Evolutionary conservation across 2,888 invertebrate species (phyloP).

Genomic region (Mimumesa dahlbomi): DNA sequence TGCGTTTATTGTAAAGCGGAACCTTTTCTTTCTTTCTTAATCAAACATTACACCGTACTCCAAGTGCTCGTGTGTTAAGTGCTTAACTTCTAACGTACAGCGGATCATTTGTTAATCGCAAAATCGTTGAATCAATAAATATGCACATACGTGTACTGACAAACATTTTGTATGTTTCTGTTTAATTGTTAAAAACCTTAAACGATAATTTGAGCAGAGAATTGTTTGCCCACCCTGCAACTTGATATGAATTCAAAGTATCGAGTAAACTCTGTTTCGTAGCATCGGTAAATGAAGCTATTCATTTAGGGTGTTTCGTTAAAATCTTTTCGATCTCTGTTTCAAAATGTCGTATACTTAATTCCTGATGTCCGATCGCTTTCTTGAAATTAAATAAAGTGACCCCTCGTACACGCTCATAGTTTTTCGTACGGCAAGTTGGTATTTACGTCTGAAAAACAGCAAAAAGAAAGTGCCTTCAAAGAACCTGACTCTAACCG

Average conservation of each 20-base stretch:
- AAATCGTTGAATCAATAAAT: slow-evolving; percentile 53
- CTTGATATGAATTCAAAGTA: slow-evolving; percentile 45
- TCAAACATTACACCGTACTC: slow-evolving; percentile 54
- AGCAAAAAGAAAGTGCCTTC: slow-evolving; percentile 78
- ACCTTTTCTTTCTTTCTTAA: too few species aligned
- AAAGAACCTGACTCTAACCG: slow-evolving; percentile 58
- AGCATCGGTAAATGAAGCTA: slow-evolving; percentile 43
- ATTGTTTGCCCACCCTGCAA: slow-evolving; percentile 50
- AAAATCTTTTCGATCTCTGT: slow-evolving; percentile 52
- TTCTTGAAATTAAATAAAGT: slow-evolving; percentile 81
- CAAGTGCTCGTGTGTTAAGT: slow-evolving; percentile 66
- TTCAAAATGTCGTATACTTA: slow-evolving; percentile 63
- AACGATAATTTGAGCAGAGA: slow-evolving; percentile 54
- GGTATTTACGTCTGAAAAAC: slow-evolving; percentile 91
- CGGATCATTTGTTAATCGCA: slow-evolving; percentile 63
- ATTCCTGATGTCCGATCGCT: slow-evolving; percentile 72
- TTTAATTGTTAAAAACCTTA: slow-evolving; percentile 57
- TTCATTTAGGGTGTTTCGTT: slow-evolving; percentile 29
- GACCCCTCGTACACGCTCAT: slow-evolving; percentile 85
- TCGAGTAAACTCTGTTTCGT: slow-evolving; percentile 47
- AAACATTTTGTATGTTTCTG: too few species aligned
- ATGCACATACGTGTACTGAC: slow-evolving; percentile 29
- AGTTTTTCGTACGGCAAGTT: slow-evolving; percentile 96
- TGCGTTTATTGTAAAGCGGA: slow-evolving; percentile 59
- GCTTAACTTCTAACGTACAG: slow-evolving; percentile 75